phyloP scores from a whole-genome alignment of 1,140 invertebrate genomes.

The Sinonovacula constricta region DNA sequence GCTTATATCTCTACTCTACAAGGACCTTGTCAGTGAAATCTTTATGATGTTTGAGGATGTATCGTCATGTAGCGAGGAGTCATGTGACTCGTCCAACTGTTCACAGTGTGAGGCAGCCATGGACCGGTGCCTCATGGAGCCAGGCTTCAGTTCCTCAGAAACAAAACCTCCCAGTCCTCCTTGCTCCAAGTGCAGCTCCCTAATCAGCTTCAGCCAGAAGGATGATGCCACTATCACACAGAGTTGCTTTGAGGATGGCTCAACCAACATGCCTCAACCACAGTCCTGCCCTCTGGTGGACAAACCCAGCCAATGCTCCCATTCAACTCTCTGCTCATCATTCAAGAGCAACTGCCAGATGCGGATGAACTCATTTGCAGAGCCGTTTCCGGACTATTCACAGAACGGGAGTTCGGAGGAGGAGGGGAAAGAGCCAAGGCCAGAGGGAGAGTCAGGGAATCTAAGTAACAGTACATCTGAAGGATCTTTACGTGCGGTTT shows the following conservation, averaged over 20 bases:
- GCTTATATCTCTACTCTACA: conserved; percentile 63
- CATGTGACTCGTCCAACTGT: conserved; percentile 44
- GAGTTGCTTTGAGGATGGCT: neutral
- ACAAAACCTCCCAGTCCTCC: neutral
- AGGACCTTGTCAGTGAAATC: conserved; percentile 59
- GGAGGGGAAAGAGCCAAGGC: no score
- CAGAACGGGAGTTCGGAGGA: no score
- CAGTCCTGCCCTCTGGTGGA: no score
- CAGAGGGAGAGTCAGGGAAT: no score
- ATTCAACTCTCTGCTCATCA: no score
- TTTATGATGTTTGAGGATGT: conserved; percentile 32
- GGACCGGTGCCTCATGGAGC: conserved; percentile 17
- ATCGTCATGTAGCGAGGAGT: conserved; percentile 24
- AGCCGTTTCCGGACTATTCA: no score
- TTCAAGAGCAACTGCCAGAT: no score
- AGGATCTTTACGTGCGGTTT: no score
- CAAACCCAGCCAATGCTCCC: no score
- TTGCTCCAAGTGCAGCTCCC: neutral
- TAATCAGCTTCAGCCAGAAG: neutral
- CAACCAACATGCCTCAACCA: no score
- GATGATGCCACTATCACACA: neutral
- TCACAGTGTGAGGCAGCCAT: conserved; percentile 37
- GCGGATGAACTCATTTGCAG: no score
- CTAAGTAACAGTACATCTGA: no score
- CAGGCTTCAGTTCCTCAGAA: neutral